A percentile compares a stretch with the other conserved stretches of the same genome.
Evolutionary conservation across 1,140 invertebrate genomes (phyloP).

Genomic region (Solen grandis): DNA sequence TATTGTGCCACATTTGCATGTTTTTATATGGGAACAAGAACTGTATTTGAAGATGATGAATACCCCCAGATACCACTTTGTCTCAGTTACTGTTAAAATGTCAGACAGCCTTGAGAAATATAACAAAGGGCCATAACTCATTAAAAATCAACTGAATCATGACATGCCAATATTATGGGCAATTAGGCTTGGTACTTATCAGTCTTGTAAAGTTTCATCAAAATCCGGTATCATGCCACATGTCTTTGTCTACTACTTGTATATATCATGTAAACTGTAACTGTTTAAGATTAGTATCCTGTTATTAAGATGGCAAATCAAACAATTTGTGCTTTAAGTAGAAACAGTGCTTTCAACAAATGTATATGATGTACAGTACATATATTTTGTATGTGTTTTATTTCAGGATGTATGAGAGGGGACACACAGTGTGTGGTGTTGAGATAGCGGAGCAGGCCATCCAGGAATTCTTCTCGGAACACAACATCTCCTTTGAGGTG

Average conservation of each 20-base stretch:
- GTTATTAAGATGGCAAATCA: neutral
- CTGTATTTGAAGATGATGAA: too few relatives aligned
- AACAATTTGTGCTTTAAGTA: neutral
- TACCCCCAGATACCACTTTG: too few relatives aligned
- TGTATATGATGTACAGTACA: neutral
- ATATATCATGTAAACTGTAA: neutral
- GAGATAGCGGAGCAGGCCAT: constrained; percentile 27
- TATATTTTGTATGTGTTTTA: neutral
- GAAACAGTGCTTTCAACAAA: neutral
- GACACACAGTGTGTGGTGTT: constrained; percentile 26
- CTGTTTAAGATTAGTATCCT: neutral
- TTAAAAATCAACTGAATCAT: too few relatives aligned
- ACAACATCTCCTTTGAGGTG: constrained; percentile 10
- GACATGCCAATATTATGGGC: too few relatives aligned
- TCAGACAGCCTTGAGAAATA: too few relatives aligned
- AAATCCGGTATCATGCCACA: neutral
- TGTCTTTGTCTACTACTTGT: neutral
- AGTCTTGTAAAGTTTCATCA: too few relatives aligned
- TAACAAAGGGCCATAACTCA: too few relatives aligned
- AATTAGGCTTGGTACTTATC: too few relatives aligned
- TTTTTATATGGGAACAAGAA: too few relatives aligned
- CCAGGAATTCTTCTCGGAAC: constrained; percentile 25
- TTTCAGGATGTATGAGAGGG: constrained; percentile 33
- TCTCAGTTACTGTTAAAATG: too few relatives aligned
- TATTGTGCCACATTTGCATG: too few relatives aligned